phyloP scores from a whole-genome alignment of 1,140 invertebrate genomes.

The Ostrea denselamellosa region DNA sequence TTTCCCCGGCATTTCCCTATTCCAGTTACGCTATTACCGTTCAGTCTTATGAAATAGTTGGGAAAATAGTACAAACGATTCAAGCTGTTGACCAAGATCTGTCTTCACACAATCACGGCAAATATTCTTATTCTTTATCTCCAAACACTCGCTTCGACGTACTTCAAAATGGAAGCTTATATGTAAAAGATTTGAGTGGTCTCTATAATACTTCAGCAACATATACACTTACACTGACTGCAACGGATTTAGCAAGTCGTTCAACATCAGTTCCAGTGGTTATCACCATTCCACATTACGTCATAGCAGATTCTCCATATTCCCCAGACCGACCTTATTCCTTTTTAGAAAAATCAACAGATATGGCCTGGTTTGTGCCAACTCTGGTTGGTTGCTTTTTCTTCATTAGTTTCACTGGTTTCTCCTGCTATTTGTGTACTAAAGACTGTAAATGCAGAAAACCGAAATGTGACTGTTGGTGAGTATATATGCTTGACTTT shows the following conservation, averaged over 20 bases:
- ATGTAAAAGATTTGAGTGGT: background rate
- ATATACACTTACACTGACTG: background rate
- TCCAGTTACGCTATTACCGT: slow-evolving; percentile 8
- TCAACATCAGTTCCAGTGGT: background rate
- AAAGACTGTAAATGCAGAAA: slow-evolving; percentile 13
- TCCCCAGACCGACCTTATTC: background rate
- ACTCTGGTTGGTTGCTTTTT: background rate
- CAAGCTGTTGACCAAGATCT: slow-evolving; percentile 43
- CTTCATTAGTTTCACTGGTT: background rate
- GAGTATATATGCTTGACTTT: background rate
- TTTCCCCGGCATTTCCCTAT: slow-evolving; percentile 22
- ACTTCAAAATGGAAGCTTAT: slow-evolving; percentile 20
- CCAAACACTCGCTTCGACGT: background rate
- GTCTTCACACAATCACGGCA: background rate
- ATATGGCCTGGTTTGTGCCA: slow-evolving; percentile 16
- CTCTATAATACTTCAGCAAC: slow-evolving; percentile 11
- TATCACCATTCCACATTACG: background rate
- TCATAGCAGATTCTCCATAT: background rate
- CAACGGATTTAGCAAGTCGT: background rate
- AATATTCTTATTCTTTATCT: background rate
- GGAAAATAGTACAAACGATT: slow-evolving; percentile 40
- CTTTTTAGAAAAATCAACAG: slow-evolving; percentile 4
- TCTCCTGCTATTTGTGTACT: background rate
- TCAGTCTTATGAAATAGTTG: slow-evolving; percentile 25
- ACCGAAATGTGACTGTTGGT: slow-evolving; percentile 12